These are phyloP conservation scores for Argyresthia albistria DNA, from an alignment of 2,888 invertebrate genomes.

Conservation along the genomic window DNA sequence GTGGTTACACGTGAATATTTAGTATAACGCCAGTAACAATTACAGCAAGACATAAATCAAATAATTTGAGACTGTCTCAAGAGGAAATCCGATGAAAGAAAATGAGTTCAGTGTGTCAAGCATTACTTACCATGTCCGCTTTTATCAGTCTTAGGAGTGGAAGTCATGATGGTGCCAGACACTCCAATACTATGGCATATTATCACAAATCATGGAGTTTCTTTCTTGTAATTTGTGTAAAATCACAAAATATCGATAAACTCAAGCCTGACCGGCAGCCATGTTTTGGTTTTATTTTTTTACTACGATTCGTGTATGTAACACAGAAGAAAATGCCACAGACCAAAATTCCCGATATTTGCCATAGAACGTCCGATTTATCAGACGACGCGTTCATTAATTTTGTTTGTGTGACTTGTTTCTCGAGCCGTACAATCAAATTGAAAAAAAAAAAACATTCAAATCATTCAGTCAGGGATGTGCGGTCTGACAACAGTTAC, in stretches of 20 bases:
- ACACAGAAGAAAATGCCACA: too few relatives aligned
- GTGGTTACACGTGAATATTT: too few relatives aligned
- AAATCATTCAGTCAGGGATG: too few relatives aligned
- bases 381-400: too few relatives aligned
- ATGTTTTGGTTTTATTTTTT: conserved; percentile 30
- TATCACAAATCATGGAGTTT: conserved; percentile 28
- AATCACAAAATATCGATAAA: conserved; percentile 46
- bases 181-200: conserved; percentile 41
- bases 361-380: too few relatives aligned
- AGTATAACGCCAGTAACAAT: background rate
- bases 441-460: too few relatives aligned
- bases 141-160: conserved; percentile 67
- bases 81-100: conserved; percentile 3
- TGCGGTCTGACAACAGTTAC: too few relatives aligned
- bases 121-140: conserved; percentile 58
- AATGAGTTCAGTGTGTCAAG: conserved; percentile 8
- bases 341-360: too few relatives aligned
- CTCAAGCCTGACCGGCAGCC: conserved; percentile 56
- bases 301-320: background rate
- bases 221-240: conserved; percentile 21
- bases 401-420: too few relatives aligned
- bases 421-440: too few relatives aligned
- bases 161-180: conserved; percentile 48
- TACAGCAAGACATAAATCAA: background rate
- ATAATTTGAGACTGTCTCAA: background rate